phyloP scores from a whole-genome alignment of 2,797 vertebrate species.

The Spondyliosoma cantharus region DNA sequence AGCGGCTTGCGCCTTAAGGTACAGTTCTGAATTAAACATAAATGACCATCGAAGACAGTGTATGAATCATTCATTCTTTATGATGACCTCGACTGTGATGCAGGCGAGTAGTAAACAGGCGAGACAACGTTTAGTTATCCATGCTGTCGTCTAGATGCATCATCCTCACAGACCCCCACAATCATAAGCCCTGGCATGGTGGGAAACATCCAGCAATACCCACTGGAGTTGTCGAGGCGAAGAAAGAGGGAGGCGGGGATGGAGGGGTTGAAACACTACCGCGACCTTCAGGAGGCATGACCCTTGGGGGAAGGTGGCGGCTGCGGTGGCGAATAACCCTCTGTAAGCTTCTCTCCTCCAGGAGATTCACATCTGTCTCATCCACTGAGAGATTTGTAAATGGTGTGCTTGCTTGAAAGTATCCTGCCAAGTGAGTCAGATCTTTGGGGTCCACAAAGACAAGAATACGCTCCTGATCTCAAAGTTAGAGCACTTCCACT shows the following conservation, averaged over 20 bases:
- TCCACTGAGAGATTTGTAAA: slow-evolving; percentile 59
- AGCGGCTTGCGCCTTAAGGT: slow-evolving; percentile 1
- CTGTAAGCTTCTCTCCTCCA: slow-evolving; percentile 52
- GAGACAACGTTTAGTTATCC: slow-evolving; percentile 61
- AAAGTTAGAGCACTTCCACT: background rate
- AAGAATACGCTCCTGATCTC: background rate
- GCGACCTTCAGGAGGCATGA: slow-evolving; percentile 78
- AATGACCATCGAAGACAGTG: slow-evolving; percentile 57
- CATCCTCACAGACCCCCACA: slow-evolving; percentile 54
- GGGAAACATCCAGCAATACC: slow-evolving; percentile 55
- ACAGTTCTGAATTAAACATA: slow-evolving; percentile 75
- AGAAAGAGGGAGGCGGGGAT: slow-evolving; percentile 31
- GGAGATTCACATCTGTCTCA: slow-evolving; percentile 69
- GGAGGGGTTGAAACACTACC: slow-evolving; percentile 55
- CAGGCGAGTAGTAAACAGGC: slow-evolving; percentile 63
- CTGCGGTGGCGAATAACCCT: slow-evolving; percentile 49
- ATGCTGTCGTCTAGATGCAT: slow-evolving; percentile 64
- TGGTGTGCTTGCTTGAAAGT: slow-evolving; percentile 62
- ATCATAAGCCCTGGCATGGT: slow-evolving; percentile 39
- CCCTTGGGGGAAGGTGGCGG: slow-evolving; percentile 53
- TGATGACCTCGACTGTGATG: slow-evolving; percentile 68
- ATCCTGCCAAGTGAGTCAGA: slow-evolving; percentile 30
- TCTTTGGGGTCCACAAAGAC: slow-evolving; percentile 17
- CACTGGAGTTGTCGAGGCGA: slow-evolving; percentile 59
- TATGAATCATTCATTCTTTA: slow-evolving; percentile 80